phyloP scores from a whole-genome alignment of 2,888 invertebrate species.

The Diaprepes abbreviatus region DNA sequence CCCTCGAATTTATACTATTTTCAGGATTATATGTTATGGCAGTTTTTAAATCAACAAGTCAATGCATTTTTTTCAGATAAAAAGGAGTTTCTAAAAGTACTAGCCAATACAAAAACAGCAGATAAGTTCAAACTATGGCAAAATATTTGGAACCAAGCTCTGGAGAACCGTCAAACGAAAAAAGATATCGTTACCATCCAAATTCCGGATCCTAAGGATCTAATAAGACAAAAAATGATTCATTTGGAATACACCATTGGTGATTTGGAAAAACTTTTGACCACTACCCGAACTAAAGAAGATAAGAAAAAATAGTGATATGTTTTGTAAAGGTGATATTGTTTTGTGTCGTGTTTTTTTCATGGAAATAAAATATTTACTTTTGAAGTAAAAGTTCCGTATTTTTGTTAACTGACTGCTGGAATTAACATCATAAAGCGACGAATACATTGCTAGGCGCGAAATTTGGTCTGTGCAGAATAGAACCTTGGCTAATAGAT shows the following conservation, averaged over 20 bases:
- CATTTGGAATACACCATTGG: constrained; percentile 62
- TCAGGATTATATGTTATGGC: too few relatives aligned
- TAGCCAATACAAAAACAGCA: constrained; percentile 60
- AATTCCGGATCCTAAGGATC: constrained; percentile 58
- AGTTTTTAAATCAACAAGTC: too few relatives aligned
- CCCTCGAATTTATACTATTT: too few relatives aligned
- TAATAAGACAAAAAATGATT: constrained; percentile 52
- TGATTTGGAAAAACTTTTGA: constrained; percentile 59
- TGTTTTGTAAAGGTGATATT: background rate
- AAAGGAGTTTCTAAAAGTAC: constrained; percentile 60
- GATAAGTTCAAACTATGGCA: constrained; percentile 62
- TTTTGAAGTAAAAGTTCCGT: too few relatives aligned
- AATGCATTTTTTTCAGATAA: constrained; percentile 55
- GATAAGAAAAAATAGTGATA: background rate
- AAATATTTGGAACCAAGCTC: constrained; percentile 63
- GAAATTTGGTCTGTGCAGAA: too few relatives aligned
- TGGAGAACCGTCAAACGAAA: constrained; percentile 61
- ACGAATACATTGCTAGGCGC: too few relatives aligned
- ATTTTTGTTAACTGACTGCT: too few relatives aligned
- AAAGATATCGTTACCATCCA: constrained; percentile 64
- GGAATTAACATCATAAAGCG: too few relatives aligned
- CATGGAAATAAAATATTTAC: background rate
- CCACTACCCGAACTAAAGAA: background rate
- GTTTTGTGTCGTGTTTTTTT: background rate
- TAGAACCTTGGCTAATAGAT: too few relatives aligned